Evolutionary conservation across 2,797 vertebrate genomes (phyloP).

Genomic region (Gephyroberyx darwinii): DNA sequence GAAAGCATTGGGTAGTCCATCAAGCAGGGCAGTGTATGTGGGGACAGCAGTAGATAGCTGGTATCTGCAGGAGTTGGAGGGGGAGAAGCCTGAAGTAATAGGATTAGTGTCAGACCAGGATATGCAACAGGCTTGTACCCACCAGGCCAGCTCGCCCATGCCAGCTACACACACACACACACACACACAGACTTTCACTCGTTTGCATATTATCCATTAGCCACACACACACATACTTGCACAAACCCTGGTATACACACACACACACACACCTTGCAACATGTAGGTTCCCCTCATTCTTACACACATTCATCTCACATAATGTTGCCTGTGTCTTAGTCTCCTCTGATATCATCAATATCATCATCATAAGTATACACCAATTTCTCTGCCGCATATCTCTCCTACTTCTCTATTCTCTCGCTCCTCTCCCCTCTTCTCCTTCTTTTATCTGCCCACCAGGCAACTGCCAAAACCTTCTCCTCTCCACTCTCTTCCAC

Average conservation of each 20-base stretch:
- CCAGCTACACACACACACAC: conserved; percentile 26
- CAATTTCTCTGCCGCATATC: conserved; percentile 2
- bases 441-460: conserved; percentile 24
- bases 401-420: conserved; percentile 24
- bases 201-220: conserved; percentile 40
- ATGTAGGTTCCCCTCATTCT: conserved; percentile 7
- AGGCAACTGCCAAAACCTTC: conserved; percentile 32
- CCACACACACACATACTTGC: conserved; percentile 15
- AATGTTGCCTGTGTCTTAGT: background rate
- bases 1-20: conserved; percentile 21
- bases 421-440: background rate
- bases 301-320: conserved; percentile 2
- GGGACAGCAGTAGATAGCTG: conserved; percentile 22
- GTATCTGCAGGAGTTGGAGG: conserved; percentile 32
- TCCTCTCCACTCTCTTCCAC: conserved; percentile 29
- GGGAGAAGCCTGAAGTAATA: conserved; percentile 40
- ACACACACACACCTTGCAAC: conserved; percentile 6
- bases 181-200: conserved; percentile 35
- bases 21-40: conserved; percentile 6
- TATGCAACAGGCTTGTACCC: conserved; percentile 34
- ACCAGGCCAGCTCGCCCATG: conserved; percentile 30
- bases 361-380: conserved; percentile 22
- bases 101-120: conserved; percentile 50
- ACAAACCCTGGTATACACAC: background rate
- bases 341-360: conserved; percentile 13